Base-by-base conservation (phyloP, 2,113 vertebrate species). In the Cinclus mexicanus region DNA sequence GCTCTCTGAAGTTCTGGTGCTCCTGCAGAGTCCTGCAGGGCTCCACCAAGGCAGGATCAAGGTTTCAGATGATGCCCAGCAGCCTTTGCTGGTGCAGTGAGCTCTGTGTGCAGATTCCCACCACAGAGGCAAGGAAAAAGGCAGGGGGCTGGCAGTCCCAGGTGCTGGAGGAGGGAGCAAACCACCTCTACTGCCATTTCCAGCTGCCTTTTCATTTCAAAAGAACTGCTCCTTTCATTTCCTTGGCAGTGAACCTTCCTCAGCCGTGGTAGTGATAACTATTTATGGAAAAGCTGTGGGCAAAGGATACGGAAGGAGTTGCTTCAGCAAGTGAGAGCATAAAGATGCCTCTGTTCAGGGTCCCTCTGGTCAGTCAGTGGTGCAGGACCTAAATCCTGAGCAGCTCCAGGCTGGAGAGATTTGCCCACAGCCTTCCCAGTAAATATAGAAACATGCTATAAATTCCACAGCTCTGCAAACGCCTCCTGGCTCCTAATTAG, bases 211-310 rank as follows among this genome's bases (percentile, higher is more conserved):
- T 82, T 83, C 65, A 7, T 76, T 46, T 60, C 65, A 10, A 25
- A 92, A 95, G 93, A 96, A 76, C 52, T 47, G 77, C 69, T 92
- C 80, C 88, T 81, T 96, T 97, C 86, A 92, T 93, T 81, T 92
- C 89, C 61, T 46, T 81, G 77, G 64, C 90, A 57, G 59, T 37
- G 37, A 44, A n/a, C 65, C 41, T 89, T 88, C 80, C 90, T 64
- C 60, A 37, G 37, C 85, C 35, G 10, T 10, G 39, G 37, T 14
- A 52, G 46, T 22, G 65, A 42, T 56, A 87, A 71, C 72, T 97
- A 81, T 96, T 92, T 90, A 53, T 93, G 93, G 96, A 88, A 86
- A 70, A 59, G 28, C 60, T 67, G 44, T 65, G 85, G 82, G 75
- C 44, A 90, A n/a, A 46, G 50, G 60, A 6, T 16, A 13, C 77